These are phyloP conservation scores for Coremacera marginata DNA, from an alignment of 2,888 invertebrate species.

Conservation along the genomic window DNA sequence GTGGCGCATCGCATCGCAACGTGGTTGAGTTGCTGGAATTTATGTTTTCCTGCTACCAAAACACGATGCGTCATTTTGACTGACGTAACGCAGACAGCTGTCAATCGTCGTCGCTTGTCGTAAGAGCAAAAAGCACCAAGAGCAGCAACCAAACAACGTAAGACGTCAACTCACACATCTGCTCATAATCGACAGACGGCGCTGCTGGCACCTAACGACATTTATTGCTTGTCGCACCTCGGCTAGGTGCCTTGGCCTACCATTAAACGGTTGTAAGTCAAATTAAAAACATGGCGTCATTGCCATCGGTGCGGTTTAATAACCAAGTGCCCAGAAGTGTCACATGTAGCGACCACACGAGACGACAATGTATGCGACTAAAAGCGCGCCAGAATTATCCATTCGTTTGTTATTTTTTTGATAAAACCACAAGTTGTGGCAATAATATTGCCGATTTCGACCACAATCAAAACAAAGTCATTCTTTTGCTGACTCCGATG, in stretches of 20 bases:
- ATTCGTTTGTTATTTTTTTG: background rate
- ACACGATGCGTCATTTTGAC: constrained; percentile 71
- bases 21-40: constrained; percentile 51
- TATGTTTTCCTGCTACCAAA: constrained; percentile 69
- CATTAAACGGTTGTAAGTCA: constrained; percentile 11
- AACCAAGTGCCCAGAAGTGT: constrained; percentile 65
- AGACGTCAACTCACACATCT: too few relatives aligned
- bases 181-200: too few relatives aligned
- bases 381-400: background rate
- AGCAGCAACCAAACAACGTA: background rate
- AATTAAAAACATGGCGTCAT: constrained; percentile 49
- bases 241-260: background rate
- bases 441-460: background rate
- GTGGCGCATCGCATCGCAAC: constrained; percentile 18
- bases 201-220: too few relatives aligned
- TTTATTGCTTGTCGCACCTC: background rate
- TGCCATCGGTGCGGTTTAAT: constrained; percentile 61
- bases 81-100: constrained; percentile 70
- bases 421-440: background rate
- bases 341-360: background rate
- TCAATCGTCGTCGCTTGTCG: constrained; percentile 61
- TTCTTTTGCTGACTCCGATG: background rate
- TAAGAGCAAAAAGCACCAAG: background rate
- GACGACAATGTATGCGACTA: background rate
- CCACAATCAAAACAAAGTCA: background rate